phyloP scores from a whole-genome alignment of 2,888 invertebrate genomes.

The Bombylius discolor region DNA sequence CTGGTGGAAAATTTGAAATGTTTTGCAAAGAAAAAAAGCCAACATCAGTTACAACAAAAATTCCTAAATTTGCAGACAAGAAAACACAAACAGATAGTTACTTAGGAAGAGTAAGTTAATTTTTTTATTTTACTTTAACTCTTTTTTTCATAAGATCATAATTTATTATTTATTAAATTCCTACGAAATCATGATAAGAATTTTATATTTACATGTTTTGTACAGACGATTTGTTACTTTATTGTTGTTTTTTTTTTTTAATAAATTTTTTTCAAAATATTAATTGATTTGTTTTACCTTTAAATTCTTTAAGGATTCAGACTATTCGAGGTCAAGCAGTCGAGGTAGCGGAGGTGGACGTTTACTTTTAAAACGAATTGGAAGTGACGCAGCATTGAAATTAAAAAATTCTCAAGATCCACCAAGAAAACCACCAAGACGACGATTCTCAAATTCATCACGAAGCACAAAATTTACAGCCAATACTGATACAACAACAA shows the following conservation, averaged over 20 bases:
- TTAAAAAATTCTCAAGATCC: constrained; percentile 21
- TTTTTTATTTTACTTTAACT: too few species aligned
- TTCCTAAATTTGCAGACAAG: background rate
- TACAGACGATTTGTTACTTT: too few species aligned
- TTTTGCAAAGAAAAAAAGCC: background rate
- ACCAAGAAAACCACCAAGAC: constrained; percentile 30
- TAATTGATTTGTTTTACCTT: too few species aligned
- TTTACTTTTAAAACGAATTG: constrained; percentile 27
- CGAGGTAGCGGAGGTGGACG: constrained; percentile 18
- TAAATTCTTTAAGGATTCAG: background rate
- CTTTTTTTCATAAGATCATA: too few species aligned
- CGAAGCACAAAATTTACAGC: constrained; percentile 2
- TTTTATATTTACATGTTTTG: too few species aligned
- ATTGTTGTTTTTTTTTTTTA: too few species aligned
- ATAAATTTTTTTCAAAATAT: too few species aligned
- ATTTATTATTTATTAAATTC: too few species aligned
- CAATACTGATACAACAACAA: background rate
- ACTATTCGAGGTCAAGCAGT: background rate
- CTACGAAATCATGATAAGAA: too few species aligned
- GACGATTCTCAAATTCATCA: constrained; percentile 19
- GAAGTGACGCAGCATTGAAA: constrained; percentile 21
- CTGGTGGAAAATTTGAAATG: background rate
- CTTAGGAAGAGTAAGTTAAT: background rate
- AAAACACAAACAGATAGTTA: background rate
- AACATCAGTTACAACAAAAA: background rate